Base-by-base conservation (phyloP, 1,140 invertebrate species). In the Arion vulgaris region DNA sequence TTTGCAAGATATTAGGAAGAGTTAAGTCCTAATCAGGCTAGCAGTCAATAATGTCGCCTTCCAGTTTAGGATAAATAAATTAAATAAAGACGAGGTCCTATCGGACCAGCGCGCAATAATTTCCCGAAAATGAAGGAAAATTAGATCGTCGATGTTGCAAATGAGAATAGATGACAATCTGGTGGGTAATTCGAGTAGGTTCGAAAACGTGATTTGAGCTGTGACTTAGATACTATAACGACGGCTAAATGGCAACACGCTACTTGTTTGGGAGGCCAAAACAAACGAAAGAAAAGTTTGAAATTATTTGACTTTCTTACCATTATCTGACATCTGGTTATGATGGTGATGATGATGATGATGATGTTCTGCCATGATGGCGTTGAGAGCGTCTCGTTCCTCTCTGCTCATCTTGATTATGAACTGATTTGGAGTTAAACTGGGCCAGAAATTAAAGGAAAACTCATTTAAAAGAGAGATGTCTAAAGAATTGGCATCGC, bases 351-450 rank as follows among this genome's bases (percentile, higher is more conserved):
- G 73, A 57, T 80, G 57, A 53, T 80, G 77, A 45, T 80, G 77
- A 53, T 80, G 77, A 45, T 69, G 57, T 1, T 80, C 77, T 4
- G 5, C 66, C 77, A 80, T 80, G 45, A 80, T 80, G 32, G 23
- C 49, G 39, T 45, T 80, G 13, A 80, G 66, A 41, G 23, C 17
- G 13, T 80, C 77, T 23, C 66, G 57, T 17, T 80, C 77, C 57
- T 80, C 77, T 69, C 39, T 80, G 77, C 66, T 80, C 77, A 80
- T 80, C 77, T n/a, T 80, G 57, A 80, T 80, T 80, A 80, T 34
- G 13, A 26, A 69, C 57, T 80, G 77, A 80, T 80, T 69, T 68
- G 57, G 66, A 80, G 34, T 68, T 69, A 69, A 80, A 36, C 39
- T 36, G 77, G 26, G 1, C 57, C 66, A 32, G 77, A 80, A 80